Evolutionary conservation across 1,140 invertebrate genomes (phyloP).

Genomic region (Drosophila suzukii): DNA sequence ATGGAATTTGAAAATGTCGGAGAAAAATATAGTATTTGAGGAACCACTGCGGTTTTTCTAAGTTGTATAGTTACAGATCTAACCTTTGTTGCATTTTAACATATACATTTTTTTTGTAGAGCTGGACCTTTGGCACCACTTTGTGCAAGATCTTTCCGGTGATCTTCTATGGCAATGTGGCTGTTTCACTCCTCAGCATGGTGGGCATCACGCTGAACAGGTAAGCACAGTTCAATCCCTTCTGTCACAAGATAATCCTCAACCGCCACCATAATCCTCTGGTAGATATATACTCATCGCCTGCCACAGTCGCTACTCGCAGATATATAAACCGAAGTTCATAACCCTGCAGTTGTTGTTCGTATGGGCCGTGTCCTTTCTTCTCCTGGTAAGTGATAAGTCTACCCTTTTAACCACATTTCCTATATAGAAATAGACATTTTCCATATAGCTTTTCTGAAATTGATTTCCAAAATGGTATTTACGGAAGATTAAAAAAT

Average conservation of each 20-base stretch:
- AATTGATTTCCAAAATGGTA: too few relatives aligned
- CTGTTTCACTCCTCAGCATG: slow-evolving; percentile 94
- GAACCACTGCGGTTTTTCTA: too few relatives aligned
- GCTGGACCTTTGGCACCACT: slow-evolving; percentile 92
- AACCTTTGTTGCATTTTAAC: neutral
- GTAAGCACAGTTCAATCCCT: slow-evolving; percentile 84
- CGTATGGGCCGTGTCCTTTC: slow-evolving; percentile 90
- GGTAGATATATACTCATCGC: slow-evolving; percentile 93
- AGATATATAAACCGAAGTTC: slow-evolving; percentile 89
- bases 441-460: too few relatives aligned
- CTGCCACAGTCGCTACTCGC: slow-evolving; percentile 89
- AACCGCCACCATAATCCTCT: slow-evolving; percentile 2
- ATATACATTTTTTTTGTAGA: slow-evolving; percentile 32
- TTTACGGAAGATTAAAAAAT: too few relatives aligned
- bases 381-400: slow-evolving; percentile 86
- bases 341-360: slow-evolving; percentile 90
- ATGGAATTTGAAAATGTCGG: neutral
- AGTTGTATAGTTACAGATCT: too few relatives aligned
- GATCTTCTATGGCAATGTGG: slow-evolving; percentile 95
- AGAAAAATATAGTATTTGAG: too few relatives aligned
- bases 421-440: too few relatives aligned
- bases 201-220: slow-evolving; percentile 95
- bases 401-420: neutral
- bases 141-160: slow-evolving; percentile 94
- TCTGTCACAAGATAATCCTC: slow-evolving; percentile 8